Conservation (phyloP, 2,797 vertebrate species). For the Protosalanx chinensis region DNA sequence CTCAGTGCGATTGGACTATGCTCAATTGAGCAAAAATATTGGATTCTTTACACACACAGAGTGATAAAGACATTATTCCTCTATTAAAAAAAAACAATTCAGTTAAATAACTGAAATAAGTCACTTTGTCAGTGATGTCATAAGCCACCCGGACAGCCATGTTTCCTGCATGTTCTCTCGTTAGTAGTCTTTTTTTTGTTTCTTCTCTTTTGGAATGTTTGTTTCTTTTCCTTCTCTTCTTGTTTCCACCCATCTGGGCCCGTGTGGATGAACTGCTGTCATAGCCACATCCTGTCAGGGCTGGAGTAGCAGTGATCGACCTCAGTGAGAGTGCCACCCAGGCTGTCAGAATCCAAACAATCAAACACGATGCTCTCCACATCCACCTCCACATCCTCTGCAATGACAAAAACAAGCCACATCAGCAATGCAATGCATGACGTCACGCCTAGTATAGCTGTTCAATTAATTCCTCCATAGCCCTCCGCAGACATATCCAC, state of each 20-base stretch:
- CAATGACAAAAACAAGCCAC: constrained; percentile 22
- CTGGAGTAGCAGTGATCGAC: constrained; percentile 92
- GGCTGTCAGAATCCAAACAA: constrained; percentile 74
- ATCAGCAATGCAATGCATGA: constrained; percentile 15
- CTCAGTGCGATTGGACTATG: constrained; percentile 63
- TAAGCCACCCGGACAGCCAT: constrained; percentile 54
- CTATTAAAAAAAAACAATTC: background rate
- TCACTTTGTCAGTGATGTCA: constrained; percentile 19
- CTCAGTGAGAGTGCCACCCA: constrained; percentile 64
- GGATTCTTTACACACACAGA: constrained; percentile 41
- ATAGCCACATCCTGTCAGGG: constrained; percentile 73
- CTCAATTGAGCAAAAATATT: constrained; percentile 30
- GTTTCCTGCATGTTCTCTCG: constrained; percentile 24
- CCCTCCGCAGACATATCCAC: background rate
- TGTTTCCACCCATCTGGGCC: constrained; percentile 32
- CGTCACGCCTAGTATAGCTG: background rate
- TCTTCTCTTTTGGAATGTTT: constrained; percentile 61
- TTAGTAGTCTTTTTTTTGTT: constrained; percentile 6
- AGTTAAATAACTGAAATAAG: background rate
- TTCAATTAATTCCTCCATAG: background rate
- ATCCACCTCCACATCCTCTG: constrained; percentile 90
- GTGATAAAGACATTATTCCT: background rate
- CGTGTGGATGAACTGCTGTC: constrained; percentile 51
- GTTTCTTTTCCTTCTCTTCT: constrained; percentile 23
- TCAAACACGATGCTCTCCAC: constrained; percentile 83